phyloP scores from a whole-genome alignment of 2,113 vertebrate species.

The Oryzias melastigma region DNA sequence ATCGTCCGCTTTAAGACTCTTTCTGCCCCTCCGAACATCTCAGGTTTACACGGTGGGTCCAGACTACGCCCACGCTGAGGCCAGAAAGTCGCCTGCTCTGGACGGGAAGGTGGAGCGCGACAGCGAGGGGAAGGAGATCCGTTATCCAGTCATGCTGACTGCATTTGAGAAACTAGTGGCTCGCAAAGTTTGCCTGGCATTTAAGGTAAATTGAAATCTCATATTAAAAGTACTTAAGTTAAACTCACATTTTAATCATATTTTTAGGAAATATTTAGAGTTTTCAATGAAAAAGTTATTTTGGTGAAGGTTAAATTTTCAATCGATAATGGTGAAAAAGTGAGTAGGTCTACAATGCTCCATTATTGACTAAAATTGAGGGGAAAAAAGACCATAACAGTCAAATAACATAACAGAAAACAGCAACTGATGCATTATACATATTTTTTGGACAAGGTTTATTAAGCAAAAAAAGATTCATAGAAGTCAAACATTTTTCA shows the following conservation, averaged over 20 bases:
- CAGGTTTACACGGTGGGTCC: constrained; percentile 98
- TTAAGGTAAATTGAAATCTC: constrained; percentile 81
- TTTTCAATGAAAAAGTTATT: not conserved
- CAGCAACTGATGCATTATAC: too few relatives aligned
- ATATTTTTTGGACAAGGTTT: too few relatives aligned
- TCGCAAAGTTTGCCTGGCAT: constrained; percentile 95
- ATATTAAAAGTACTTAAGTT: not conserved
- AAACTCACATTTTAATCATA: not conserved
- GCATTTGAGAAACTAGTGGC: constrained; percentile 98
- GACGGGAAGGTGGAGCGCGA: constrained; percentile 97
- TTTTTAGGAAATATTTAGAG: not conserved
- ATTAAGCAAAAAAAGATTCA: too few relatives aligned
- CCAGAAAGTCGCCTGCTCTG: constrained; percentile 93
- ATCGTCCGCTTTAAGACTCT: not conserved
- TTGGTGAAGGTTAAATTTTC: too few relatives aligned
- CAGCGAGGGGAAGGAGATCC: constrained; percentile 96
- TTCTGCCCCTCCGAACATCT: not conserved
- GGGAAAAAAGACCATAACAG: too few relatives aligned
- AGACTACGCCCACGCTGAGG: constrained; percentile 95
- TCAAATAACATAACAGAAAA: too few relatives aligned
- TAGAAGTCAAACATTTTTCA: too few relatives aligned
- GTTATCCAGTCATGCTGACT: constrained; percentile 96
- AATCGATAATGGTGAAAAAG: too few relatives aligned
- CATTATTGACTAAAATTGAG: too few relatives aligned
- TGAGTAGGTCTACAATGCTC: too few relatives aligned